These are phyloP conservation scores for Muscicapa comitata DNA, from an alignment of 2,797 vertebrate genomes.

Conservation along the genomic window DNA sequence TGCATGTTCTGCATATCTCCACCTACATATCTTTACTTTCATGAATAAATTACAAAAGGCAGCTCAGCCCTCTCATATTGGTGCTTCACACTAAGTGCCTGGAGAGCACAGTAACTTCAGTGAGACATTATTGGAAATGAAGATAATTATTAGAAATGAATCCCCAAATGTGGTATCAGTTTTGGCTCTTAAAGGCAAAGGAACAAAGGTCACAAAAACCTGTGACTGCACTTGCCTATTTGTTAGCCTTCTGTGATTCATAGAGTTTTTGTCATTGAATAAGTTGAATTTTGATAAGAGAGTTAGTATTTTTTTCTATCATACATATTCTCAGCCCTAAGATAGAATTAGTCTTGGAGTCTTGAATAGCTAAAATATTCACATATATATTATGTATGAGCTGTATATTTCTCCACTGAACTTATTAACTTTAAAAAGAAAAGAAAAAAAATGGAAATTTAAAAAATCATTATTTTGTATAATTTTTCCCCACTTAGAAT, in stretches of 20 bases:
- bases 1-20: neutral
- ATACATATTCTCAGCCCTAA: neutral
- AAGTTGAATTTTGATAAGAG: neutral
- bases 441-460: neutral
- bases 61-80: neutral
- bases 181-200: neutral
- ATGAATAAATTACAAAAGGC: neutral
- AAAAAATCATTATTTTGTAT: neutral
- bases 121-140: neutral
- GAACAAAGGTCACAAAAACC: neutral
- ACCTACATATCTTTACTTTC: neutral
- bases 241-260: neutral
- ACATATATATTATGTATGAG: neutral
- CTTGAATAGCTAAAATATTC: neutral
- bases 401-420: neutral
- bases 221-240: neutral
- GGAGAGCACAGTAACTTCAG: neutral
- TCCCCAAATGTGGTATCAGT: neutral
- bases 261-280: neutral
- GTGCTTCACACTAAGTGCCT: neutral
- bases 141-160: neutral
- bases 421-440: neutral
- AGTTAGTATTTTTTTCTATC: neutral
- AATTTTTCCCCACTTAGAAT: neutral
- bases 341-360: neutral